Evolutionary conservation across 2,113 vertebrate species (phyloP), one percentile per base, ranked within the genome.

Genomic region (Rhynchomys soricoides): DNA sequence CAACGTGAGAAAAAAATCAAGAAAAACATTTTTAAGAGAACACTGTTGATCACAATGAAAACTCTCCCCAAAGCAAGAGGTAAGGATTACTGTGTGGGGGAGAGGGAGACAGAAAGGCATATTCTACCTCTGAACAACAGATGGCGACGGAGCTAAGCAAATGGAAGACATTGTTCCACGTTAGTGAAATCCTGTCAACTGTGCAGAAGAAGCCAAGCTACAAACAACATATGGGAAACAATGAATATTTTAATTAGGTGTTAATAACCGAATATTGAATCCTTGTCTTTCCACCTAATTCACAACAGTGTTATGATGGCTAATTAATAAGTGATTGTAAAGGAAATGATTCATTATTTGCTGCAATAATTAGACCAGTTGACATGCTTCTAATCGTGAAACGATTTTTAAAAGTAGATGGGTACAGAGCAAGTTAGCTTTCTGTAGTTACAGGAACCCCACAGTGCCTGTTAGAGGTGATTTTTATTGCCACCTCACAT

Each of bases 91-190:
- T 96, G 74, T 94, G 86, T 31, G 15, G 3, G 57, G 68, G 48
- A 48, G 89, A 78, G 57, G 40, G 22, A 92, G 73, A 92, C 50
- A 83, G 59, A 87, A 66, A 37, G 57, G 81, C 43, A 37, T 40
- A 90, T 97, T 94, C 94, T 57, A 22, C 26, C 94, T 93, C 9
- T 4, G 0, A 95, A 87, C 98, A 98, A 98, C 98, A 99, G 98
- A 98, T 99, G 98, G 98, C 98, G 97, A 95, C 95, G 40, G 97
- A 93, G 98, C 98, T 98, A 98, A 98, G 97, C 96, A 98, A 98
- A 98, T 98, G 95, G 78, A n/a, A 81, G n/a, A 85, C 86, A 88
- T 26, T 37, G 7, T 50, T 87, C 64, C 10, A 37, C 31, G 29
- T 45, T 21, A 4, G 48, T 83, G 77, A 89, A 74, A 95, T 88